These are phyloP conservation scores for Abrostola triplasia DNA, from an alignment of 2,888 invertebrate species.

Conservation along the genomic window DNA sequence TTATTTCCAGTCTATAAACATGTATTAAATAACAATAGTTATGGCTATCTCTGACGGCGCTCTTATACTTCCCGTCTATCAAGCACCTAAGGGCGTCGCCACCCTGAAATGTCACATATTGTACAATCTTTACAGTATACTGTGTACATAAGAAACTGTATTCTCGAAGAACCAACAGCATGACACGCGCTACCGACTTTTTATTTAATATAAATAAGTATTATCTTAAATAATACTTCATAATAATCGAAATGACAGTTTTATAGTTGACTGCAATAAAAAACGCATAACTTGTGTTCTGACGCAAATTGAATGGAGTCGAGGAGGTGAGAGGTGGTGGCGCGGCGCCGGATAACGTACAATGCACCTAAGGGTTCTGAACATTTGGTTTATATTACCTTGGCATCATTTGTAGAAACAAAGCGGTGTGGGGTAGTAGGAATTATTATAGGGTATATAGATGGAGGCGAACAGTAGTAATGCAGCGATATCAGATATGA, in stretches of 20 bases:
- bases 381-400: constrained; percentile 59
- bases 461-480: constrained; percentile 34
- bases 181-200: too few species aligned
- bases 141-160: not conserved
- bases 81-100: not conserved
- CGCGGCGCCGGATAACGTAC: constrained; percentile 29
- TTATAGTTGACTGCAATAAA: constrained; percentile 83
- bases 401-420: constrained; percentile 50
- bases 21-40: constrained; percentile 1
- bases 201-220: constrained; percentile 16
- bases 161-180: not conserved
- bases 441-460: constrained; percentile 52
- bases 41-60: not conserved
- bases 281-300: constrained; percentile 81
- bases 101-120: not conserved
- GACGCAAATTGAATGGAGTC: constrained; percentile 81
- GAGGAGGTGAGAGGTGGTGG: constrained; percentile 66
- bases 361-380: constrained; percentile 50
- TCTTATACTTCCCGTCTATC: not conserved
- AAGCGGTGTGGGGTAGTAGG: constrained; percentile 71
- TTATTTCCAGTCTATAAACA: constrained; percentile 1
- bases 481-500: constrained; percentile 51
- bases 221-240: constrained; percentile 66
- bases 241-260: constrained; percentile 77
- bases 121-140: not conserved